A percentile compares a stretch with the other conserved stretches of the same genome.
Conservation (phyloP, 2,888 invertebrate genomes). For the Agriopis marginaria region DNA sequence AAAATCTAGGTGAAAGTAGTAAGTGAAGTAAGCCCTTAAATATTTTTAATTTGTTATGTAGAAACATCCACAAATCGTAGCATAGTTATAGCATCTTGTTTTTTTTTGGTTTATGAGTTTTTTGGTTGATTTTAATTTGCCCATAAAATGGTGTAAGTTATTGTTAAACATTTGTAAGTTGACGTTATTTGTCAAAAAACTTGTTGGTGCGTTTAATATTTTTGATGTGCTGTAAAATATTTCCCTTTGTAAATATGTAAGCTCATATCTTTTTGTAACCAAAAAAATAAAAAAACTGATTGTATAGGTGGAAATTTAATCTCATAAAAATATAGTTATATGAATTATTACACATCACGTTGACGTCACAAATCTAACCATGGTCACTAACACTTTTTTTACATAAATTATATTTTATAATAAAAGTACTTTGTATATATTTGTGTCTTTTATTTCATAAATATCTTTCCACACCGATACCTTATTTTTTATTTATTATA, state of each 20-base stretch:
- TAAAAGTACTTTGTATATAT: not conserved
- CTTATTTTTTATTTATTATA: not conserved
- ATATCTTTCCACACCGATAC: not conserved
- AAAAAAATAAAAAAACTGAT: not conserved
- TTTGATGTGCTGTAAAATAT: no score
- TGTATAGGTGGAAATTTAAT: not conserved
- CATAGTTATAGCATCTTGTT: no score
- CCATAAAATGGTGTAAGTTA: no score
- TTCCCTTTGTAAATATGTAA: no score
- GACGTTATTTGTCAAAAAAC: no score
- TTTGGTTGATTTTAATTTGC: no score
- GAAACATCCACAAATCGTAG: no score
- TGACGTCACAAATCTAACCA: slow-evolving; percentile 14
- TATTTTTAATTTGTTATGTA: not conserved
- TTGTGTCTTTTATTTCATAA: not conserved
- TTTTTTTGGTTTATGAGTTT: no score
- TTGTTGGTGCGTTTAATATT: no score
- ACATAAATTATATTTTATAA: slow-evolving; percentile 10
- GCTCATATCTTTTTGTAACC: not conserved
- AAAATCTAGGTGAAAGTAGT: no score
- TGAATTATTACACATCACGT: not conserved
- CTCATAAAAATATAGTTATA: not conserved
- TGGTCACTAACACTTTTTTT: slow-evolving; percentile 28
- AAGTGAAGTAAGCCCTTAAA: not conserved
- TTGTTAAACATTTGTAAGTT: no score